Base-by-base conservation (phyloP, 2,113 vertebrate species). In the Addax nasomaculatus region DNA sequence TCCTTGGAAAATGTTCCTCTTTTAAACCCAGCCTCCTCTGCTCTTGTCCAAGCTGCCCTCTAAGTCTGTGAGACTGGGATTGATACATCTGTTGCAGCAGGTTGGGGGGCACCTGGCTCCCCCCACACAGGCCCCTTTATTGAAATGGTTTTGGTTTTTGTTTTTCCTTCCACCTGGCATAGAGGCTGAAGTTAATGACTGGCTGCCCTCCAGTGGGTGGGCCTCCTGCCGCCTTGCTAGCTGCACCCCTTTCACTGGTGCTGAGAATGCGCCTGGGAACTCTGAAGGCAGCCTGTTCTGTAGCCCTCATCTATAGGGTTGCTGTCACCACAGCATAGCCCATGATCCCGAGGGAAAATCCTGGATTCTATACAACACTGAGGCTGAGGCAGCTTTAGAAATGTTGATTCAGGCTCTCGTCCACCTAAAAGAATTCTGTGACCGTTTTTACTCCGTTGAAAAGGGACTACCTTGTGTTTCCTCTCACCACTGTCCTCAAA, bases 21-120 rank as follows among this genome's bases (percentile, higher is more conserved):
- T 93, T 92, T 39, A 86, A 90, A 81, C 62, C 47, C 83, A 58
- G 8, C 10, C 39, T 92, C 62, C 12, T 83, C 30, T 81, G 47
- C 15, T 83, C 4, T 49, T 83, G 39, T 36, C 23, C 12, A 89
- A 47, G 64, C 62, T 33, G 30, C 19, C 14, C 30, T 19, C 55
- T 62, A 36, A 95, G 15, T 62, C 2, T 58, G n/a, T 64, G 91
- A 73, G 33, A 33, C 21, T 33, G 17, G 64, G 64, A 9, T 33
- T 84, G 55, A 12, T 17, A 29, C 15, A 39, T 15, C 12, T 39
- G 14, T 33, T 27, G 6, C 29, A 93, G 19, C 16, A 90, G 57
- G 15, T 11, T 2, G 21, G 17, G 21, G 33, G 33, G 47, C 8
- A 14, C 21, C 2, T 60, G 17, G 10, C 6, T 91, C 29, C 55